Base-by-base conservation (phyloP, 2,888 invertebrate genomes). In the Diaperis boleti region DNA sequence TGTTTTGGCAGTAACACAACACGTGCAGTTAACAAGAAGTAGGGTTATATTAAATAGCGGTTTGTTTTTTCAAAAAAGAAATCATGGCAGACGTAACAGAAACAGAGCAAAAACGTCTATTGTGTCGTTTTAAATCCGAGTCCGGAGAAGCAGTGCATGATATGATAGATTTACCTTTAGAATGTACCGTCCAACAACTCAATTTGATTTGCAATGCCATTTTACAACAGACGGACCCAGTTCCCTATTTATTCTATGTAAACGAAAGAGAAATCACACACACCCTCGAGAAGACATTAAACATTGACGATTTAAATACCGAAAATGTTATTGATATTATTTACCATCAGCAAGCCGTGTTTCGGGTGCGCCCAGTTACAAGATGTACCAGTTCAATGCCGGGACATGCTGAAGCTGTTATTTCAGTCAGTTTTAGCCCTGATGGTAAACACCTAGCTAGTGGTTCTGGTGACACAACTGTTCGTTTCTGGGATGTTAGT, bases 381-480 rank as follows among this genome's bases (percentile, higher is more conserved):
- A 85, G 98, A 79, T 98, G 98, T 79, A 96, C 95, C 68, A 94
- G 95, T 81, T 95, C 96, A 5, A 89, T 98, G 81, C 92, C 94
- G 55, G 99, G 99, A 0, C 97, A 98, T 84, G 95, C 96, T 10
- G 98, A 98, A 83, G 96, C 98, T 14, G 96, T 99, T 0, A 92
- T 99, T 73, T 93, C 95, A 1, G 91, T 95, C 1, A 89, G 91
- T 75, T 99, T 99, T 79, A 97, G 97, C 81, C 98, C 98, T 0
- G 91, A 96, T 81, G 97, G 98, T n/a, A 88, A 89, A 73, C 88
- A 92, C 78, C 84, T 99, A 71, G 99, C 98, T 0, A 97, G 96
- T 84, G 99, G 99, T 14, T 98, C 98, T 2, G 99, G 99, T 1
- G 99, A 99, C 79, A 96, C 94, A 2, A 98, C 98, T 3, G 96